These are phyloP conservation scores for Brenthis ino DNA, from an alignment of 2,888 invertebrate genomes.

Conservation along the genomic window DNA sequence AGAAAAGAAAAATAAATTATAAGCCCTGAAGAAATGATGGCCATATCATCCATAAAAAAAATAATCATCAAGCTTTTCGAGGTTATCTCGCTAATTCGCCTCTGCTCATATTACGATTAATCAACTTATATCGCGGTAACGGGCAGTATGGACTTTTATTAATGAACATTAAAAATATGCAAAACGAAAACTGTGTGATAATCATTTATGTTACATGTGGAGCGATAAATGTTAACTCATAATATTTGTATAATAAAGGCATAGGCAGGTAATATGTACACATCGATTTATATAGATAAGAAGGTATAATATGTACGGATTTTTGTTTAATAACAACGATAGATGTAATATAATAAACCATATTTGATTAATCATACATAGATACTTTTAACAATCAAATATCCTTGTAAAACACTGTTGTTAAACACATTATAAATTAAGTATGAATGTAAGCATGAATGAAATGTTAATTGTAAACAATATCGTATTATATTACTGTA, in stretches of 20 bases:
- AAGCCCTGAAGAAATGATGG: not conserved
- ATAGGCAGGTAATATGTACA: no score
- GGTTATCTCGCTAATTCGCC: conserved; percentile 31
- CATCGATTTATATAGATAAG: no score
- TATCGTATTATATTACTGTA: conserved; percentile 36
- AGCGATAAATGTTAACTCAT: conserved; percentile 62
- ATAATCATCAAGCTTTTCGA: conserved; percentile 23
- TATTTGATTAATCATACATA: not conserved
- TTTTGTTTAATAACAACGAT: no score
- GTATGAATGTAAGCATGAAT: conserved; percentile 27
- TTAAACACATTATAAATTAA: conserved; percentile 5
- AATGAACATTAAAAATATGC: conserved; percentile 62
- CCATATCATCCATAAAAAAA: conserved; percentile 4
- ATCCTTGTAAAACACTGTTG: conserved; percentile 32
- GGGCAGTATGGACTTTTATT: conserved; percentile 55
- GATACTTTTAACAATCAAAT: not conserved
- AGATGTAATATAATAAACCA: no score
- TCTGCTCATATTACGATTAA: conserved; percentile 39
- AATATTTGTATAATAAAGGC: conserved; percentile 26
- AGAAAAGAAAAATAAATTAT: no score
- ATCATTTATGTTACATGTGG: conserved; percentile 47
- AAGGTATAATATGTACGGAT: no score
- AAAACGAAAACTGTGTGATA: conserved; percentile 51
- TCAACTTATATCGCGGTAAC: conserved; percentile 44
- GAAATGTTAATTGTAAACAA: conserved; percentile 36